Base-by-base conservation (phyloP, 2,797 vertebrate species). In the Cottoperca gobio region DNA sequence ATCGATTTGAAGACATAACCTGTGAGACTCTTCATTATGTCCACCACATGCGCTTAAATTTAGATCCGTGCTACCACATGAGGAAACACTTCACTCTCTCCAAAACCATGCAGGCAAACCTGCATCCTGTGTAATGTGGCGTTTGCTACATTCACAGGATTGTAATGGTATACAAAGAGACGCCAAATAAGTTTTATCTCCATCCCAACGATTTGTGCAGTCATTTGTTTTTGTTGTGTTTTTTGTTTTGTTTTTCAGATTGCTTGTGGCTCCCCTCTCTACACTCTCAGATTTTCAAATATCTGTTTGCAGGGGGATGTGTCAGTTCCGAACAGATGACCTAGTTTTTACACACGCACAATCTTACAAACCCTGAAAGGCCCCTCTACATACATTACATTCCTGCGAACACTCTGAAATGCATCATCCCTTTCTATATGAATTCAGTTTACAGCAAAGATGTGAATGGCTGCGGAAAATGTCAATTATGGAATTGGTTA, bases 271-370 rank as follows among this genome's bases (percentile, higher is more conserved):
- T 80, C 74, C 87, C 87, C 87, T 88, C 86, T 87, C 88, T 78
- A 81, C 90, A 86, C 88, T 87, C 91, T 80, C 79, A 88, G 87
- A 88, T 93, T 93, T 94, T 88, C 88, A 93, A 88, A 88, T 93
- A 90, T 93, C 90, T 94, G 92, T 93, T 92, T 93, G 91, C 87
- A 93, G 89, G 85, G 89, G 91, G 85, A 93, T 93, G 91, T 94
- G 93, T 95, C 94, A 94, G 88, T 93, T 94, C 86, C 76, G 62
- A 91, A 92, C 92, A 92, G 88, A 90, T 95, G 94, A 95, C 95
- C 94, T 94, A 95, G 86, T 94, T 95, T 95, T 90, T 89, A 89
- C 86, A 74, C 86, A 87, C 78, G 71, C 88, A 88, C 83, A 80
- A 83, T 90, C 90, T 85, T 87, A 70, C 85, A 78, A 88, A 89